Conservation (phyloP, 2,888 invertebrate species). For the Congeria kusceri region DNA sequence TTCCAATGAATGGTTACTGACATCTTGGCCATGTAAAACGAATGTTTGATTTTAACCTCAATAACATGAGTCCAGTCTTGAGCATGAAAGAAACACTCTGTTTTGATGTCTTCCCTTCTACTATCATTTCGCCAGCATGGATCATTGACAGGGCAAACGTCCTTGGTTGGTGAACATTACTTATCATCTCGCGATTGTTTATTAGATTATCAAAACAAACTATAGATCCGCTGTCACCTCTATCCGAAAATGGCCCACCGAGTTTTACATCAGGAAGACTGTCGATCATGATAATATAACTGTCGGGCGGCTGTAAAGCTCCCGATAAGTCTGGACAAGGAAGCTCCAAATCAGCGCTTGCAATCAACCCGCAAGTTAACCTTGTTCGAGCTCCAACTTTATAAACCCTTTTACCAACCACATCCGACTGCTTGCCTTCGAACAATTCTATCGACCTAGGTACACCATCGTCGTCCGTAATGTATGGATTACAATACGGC, state of each 20-base stretch:
- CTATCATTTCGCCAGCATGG: background rate
- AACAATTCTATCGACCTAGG: background rate
- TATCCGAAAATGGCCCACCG: conserved; percentile 12
- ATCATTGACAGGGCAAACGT: background rate
- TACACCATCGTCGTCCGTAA: conserved; percentile 36
- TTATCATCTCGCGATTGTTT: background rate
- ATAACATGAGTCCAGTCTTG: background rate
- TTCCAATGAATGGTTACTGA: too few species aligned
- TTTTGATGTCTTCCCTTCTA: background rate
- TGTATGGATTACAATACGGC: conserved; percentile 12
- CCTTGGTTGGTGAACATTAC: background rate
- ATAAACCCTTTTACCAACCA: conserved; percentile 18
- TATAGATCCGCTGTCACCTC: conserved; percentile 32
- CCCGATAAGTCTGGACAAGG: background rate
- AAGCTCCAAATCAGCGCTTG: conserved; percentile 24
- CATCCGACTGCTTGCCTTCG: background rate
- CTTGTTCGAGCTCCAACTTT: conserved; percentile 34
- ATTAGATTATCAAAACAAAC: conserved; percentile 18
- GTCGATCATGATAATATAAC: conserved; percentile 31
- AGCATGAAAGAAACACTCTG: background rate
- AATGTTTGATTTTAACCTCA: too few species aligned
- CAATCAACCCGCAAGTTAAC: conserved; percentile 32
- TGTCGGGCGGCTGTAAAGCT: background rate
- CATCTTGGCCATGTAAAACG: too few species aligned
- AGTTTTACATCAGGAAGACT: conserved; percentile 8